Evolutionary conservation across 2,797 vertebrate species (phyloP), one percentile per base, ranked within the genome.

Genomic region (Harpagifer antarcticus): DNA sequence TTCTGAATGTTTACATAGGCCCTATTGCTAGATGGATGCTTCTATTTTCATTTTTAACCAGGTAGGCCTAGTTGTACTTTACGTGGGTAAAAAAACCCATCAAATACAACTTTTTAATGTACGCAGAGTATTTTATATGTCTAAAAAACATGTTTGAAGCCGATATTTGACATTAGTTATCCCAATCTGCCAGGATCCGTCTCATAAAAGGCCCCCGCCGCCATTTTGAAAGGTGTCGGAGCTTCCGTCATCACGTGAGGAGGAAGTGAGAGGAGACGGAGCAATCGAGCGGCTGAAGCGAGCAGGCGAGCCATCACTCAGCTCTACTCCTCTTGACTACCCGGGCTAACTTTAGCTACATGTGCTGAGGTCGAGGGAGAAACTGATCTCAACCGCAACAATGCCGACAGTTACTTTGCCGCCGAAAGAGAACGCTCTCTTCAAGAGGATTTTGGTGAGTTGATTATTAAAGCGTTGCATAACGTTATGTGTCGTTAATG

Each of bases 401-500:
- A 99, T 99, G 97, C 97, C 98, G 94, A 96, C 97, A 87, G 95
- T 98, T 82, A 98, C 96, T 92, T 92, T 99, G 88, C 98, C 98
- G 92, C 97, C 97, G 88, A 99, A 99, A 91, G 98, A 99, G 93
- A 99, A 99, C 84, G 97, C 98, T 86, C 97, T 99, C 76, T 99
- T 99, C 90, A 99, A 99, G 93, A 96, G 97, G 92, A 98, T 99
- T 86, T 68, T 99, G 97, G 98, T 99, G 89, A 98, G 97, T 90
- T 45, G 3, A 3, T 23, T 16, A 27, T 44, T 43, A n/a, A 11
- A 3, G 17, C 59, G 49, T 48, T 2, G 33, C 58, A 2, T 0
- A 3, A 1, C 8, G 15, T 7, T 8, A 20, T n/a, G 15, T 43
- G 10, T 3, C 11, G 33, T 44, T 4, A 10, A 16, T 5, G 15